Evolutionary conservation across 35 echinoderm and acorn worm genomes (phyloP), one percentile per base, ranked within the genome.

Genomic region (Ophiothrix spiculata): DNA sequence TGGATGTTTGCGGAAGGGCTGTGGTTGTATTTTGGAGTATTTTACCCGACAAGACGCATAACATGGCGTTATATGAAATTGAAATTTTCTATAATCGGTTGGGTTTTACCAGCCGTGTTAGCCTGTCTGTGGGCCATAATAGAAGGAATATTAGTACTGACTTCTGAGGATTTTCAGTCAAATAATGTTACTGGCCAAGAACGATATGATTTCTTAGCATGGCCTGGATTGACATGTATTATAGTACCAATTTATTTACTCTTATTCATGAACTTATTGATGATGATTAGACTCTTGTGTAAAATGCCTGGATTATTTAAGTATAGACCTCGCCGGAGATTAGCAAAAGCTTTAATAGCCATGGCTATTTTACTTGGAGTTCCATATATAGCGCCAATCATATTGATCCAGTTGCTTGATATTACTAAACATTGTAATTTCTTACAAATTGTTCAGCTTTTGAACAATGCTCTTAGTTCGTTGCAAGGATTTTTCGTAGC

Each of bases 1-100:
- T 69, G 60, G 60, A 69, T 69, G 60, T 69, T 69, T 25, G 60
- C 60, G 8, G 60, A 69, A 69, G 60, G 60, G 23, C 60, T 69
- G 4, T 69, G 60, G 60, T 69, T 69, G 23, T 69, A 69, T 25
- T n/a, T 69, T n/a, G 60, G 60, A 10, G 25, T 69, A 10, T 69
- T 69, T n/a, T 15, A n/a, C 8, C 16, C 23, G 29, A 6, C 4
- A 4, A 15, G 23, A 28, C 60, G 60, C 2, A 1, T 25, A n/a
- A n/a, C 4, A n/a, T 69, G 25, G 8, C 60, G 60, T 69, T 69
- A n/a, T 69, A n/a, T 69, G 25, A 69, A 69, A 69, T 12, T 69
- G 1, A 69, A 69, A n/a, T 25, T 69, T 15, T 69, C 16, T 25
- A 10, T 69, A 15, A 15, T 69, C 10, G 60, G 60, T 15, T 69